These are phyloP conservation scores for Pterocles gutturalis DNA, from an alignment of 2,113 vertebrate genomes.

Conservation along the genomic window DNA sequence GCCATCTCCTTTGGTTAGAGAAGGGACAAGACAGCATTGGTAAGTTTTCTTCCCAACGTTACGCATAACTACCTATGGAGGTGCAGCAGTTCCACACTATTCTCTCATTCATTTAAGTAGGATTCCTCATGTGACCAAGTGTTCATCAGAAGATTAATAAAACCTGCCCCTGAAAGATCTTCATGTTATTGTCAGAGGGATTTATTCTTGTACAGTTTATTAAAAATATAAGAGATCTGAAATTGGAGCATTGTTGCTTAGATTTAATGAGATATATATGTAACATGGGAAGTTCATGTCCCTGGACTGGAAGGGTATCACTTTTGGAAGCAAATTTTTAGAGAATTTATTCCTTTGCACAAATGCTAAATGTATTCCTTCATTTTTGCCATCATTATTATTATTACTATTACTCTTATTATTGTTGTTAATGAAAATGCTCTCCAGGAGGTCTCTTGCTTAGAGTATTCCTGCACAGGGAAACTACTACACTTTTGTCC, in stretches of 20 bases:
- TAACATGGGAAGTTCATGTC: not conserved
- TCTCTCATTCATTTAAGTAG: not conserved
- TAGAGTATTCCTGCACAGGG: not conserved
- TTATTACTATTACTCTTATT: not conserved
- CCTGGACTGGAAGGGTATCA: not conserved
- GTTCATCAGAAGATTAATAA: slow-evolving; percentile 1
- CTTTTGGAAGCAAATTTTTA: not conserved
- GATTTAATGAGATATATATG: not conserved
- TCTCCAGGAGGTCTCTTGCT: not conserved
- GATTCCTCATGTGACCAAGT: not conserved
- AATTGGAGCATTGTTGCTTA: not conserved
- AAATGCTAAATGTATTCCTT: not conserved
- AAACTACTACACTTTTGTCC: not conserved
- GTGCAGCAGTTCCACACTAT: not conserved
- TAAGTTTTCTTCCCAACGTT: not conserved
- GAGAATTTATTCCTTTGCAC: not conserved
- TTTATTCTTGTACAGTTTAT: slow-evolving; percentile 2
- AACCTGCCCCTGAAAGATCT: not conserved
- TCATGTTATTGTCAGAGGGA: not conserved
- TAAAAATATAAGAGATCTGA: not conserved
- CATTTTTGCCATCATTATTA: not conserved
- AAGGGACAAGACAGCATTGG: not conserved
- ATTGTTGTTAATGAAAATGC: not conserved
- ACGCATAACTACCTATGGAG: not conserved
- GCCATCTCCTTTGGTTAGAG: not conserved